A percentile compares a stretch with the other conserved stretches of the same genome.
These are phyloP conservation scores for Plectropomus leopardus DNA, from an alignment of 2,113 vertebrate species.

Conservation along the genomic window DNA sequence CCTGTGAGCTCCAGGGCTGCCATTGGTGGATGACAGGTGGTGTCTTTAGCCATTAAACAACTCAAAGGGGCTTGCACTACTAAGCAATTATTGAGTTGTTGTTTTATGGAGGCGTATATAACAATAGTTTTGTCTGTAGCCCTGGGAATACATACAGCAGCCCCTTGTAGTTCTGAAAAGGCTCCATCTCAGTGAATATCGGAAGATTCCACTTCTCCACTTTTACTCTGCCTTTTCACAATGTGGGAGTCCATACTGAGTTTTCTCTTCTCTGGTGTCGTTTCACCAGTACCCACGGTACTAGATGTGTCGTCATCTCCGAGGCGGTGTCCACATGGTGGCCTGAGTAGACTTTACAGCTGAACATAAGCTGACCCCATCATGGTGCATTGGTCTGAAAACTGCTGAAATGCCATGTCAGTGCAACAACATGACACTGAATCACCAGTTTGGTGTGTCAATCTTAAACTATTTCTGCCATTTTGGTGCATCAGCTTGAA, in stretches of 20 bases:
- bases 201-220: conserved; percentile 54
- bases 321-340: conserved; percentile 57
- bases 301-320: conserved; percentile 57
- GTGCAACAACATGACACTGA: conserved; percentile 67
- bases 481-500: conserved; percentile 75
- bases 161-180: conserved; percentile 58
- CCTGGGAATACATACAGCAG: conserved; percentile 48
- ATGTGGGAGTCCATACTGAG: conserved; percentile 70
- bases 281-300: conserved; percentile 56
- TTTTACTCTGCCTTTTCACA: conserved; percentile 73
- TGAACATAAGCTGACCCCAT: conserved; percentile 42
- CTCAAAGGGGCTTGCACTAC: conserved; percentile 49
- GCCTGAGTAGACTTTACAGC: conserved; percentile 56
- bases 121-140: conserved; percentile 43
- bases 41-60: conserved; percentile 55
- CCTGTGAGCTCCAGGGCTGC: conserved; percentile 48
- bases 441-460: conserved; percentile 60
- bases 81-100: conserved; percentile 49
- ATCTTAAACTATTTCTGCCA: conserved; percentile 69
- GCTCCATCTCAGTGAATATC: conserved; percentile 50
- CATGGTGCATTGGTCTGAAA: conserved; percentile 43
- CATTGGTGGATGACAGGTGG: conserved; percentile 40
- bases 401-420: conserved; percentile 63
- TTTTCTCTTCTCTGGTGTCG: conserved; percentile 79
- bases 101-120: conserved; percentile 51